Base-by-base conservation (phyloP, 2,113 vertebrate genomes). In the Ceyx margarethae region DNA sequence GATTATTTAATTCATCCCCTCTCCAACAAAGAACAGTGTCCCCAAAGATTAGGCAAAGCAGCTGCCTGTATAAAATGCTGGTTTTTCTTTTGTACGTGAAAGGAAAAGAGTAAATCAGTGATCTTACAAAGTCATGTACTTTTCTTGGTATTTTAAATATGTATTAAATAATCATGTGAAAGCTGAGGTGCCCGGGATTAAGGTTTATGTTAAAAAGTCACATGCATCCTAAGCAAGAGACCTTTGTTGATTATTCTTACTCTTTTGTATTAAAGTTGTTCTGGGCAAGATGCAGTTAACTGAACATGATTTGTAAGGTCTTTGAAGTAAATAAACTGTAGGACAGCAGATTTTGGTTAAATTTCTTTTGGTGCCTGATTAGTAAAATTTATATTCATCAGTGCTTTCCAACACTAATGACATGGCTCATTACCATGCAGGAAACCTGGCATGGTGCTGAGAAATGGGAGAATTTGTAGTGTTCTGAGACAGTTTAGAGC, bases 151-250 rank as follows among this genome's bases (percentile, higher is more conserved):
- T 96, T 92, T 96, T 85, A 96, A 96, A 87, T 26, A 89, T 48
- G 94, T 74, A 80, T 92, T 94, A 93, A 91, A 92, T 68, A 87
- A 94, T 77, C 95, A 94, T 82, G 89, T 95, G 95, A 94, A 66
- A 31, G 11, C 31, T 94, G 91, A 8, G 0, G 15, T 64, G 74
- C 75, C 46, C n/a, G 57, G 87, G 91, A 95, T 96, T 95, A 94
- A 77, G 78, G 23, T 51, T 84, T 67, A 23, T 87, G 75, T 84
- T 92, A 53, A 77, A 95, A 92, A 85, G 67, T 92, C 94, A 96
- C 89, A 92, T 89, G 92, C 6, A 60, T 31, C 43, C 21, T 92
- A 87, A 94, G 67, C 46, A 56, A 89, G 29, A 10, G 23, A 80
- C 31, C 15, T 50, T 51, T 68, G 72, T 42, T 87, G 37, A 22